Evolutionary conservation across 2,888 invertebrate genomes (phyloP).

Genomic region (Limnephilus lunatus): DNA sequence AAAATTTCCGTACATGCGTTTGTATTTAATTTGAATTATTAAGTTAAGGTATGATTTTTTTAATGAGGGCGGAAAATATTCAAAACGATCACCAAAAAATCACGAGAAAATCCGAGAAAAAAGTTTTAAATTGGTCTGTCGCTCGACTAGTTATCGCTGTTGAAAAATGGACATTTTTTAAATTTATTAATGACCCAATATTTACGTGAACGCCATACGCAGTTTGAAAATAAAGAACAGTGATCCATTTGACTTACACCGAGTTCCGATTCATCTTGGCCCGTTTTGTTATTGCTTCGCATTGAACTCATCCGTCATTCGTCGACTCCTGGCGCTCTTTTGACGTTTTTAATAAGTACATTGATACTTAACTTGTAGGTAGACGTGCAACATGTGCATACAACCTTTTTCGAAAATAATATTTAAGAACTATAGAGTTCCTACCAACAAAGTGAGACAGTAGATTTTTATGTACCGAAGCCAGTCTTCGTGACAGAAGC

Average conservation of each 20-base stretch:
- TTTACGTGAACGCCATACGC: neutral
- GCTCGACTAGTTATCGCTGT: too few species aligned
- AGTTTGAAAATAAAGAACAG: neutral
- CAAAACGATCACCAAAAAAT: too few species aligned
- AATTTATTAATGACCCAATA: too few species aligned
- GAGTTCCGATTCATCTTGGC: slow-evolving; percentile 19
- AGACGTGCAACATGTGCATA: neutral
- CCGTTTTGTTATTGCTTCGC: slow-evolving; percentile 3
- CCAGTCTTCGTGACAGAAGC: too few species aligned
- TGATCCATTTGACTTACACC: slow-evolving; percentile 2
- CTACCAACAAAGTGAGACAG: neutral
- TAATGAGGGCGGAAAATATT: too few species aligned
- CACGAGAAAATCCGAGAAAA: too few species aligned
- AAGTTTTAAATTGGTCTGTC: too few species aligned
- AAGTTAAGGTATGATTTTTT: too few species aligned
- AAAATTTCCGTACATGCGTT: too few species aligned
- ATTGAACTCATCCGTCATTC: slow-evolving; percentile 25
- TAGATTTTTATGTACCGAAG: neutral
- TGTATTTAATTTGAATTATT: too few species aligned
- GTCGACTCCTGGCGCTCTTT: neutral
- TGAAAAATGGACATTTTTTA: too few species aligned
- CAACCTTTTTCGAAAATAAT: neutral
- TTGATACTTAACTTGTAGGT: neutral
- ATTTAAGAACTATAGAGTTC: neutral
- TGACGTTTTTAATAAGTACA: neutral